Base-by-base conservation (phyloP, 2,113 vertebrate species). In the Antigone vipio region DNA sequence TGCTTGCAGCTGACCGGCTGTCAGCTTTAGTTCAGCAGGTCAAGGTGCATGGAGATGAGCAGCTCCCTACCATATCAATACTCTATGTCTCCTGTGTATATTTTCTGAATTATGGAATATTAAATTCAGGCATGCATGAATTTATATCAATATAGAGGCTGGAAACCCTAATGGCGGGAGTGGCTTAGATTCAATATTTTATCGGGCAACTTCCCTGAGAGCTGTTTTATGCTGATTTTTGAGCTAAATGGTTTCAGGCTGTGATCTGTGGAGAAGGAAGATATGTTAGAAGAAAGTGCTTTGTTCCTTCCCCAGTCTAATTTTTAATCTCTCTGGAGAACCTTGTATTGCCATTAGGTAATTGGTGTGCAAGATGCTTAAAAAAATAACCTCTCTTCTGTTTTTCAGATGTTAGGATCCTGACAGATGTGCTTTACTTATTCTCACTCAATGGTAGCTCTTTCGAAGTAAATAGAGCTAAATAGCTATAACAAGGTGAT, bases 21-120 rank as follows among this genome's bases (percentile, higher is more conserved):
- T 96, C 98, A 98, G 97, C 97, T 98, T 98, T 68, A 97, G 98
- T 98, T 98, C 98, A 98, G 93, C 76, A 96, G 98, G 98, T 98
- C 96, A 98, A 96, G 96, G 93, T 96, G 88, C 52, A 73, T 4
- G n/a, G 86, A 88, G 85, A 92, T 93, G 72, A 92, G 69, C 27
- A 73, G 56, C 24, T 95, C 20, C 49, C 85, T 88, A 35, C 74
- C 53, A 77, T 83, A 91, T 67, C 90, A 93, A 34, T 76, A 35
- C 5, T 42, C 18, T n/a, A 11, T 72, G 22, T 50, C 50, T 93
- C 68, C n/a, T 18, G 2, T 64, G 64, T 58, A 56, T 75, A 29
- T 86, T 89, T 66, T 85, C 45, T 77, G 67, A 96, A 81, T 91
- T 86, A 75, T 40, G 21, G 32, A 40, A 80, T 86, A 59, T 68